Evolutionary conservation across 2,888 invertebrate species (phyloP), one percentile per base, ranked within the genome.

Genomic region (Ophioninae sp.): DNA sequence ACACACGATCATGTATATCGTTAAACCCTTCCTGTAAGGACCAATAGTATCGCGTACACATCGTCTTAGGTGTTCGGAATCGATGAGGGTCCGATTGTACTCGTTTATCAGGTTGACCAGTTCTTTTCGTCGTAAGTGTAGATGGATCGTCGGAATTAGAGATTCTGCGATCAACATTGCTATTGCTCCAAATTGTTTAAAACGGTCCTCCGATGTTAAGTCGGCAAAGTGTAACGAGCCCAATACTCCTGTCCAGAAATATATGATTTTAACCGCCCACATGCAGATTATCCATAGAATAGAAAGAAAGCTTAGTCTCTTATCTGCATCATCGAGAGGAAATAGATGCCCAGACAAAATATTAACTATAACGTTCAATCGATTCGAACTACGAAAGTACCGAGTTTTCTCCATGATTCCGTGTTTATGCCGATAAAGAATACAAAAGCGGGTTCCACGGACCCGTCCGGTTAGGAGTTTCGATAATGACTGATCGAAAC

Each of bases 301-400:
- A 6, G 59, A 41, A 0, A 20, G 6, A 0, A 67, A 23, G 0
- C 87, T 23, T 6, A 79, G 21, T n/a, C 7, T 65, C 3, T 23
- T 81, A 37, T 76, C 41, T 0, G 59, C 44, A 0, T 41, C 10
- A 0, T 68, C 82, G 5, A 87, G 6, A 0, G 90, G 90, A 6
- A 88, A 68, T 39, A 84, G 67, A 39, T 89, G 89, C 0, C 88
- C 89, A 7, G 89, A 86, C 0, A 88, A 1, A 1, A 21, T 6
- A 62, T 89, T 89, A 0, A 86, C 6, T 2, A 85, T 23, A 1
- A 68, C 70, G 57, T 89, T 89, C 0, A 88, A 78, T 21, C 70
- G 74, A 82, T 85, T 89, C 6, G 85, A 30, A 7, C 21, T 87
- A 67, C 57, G 65, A 57, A 89, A 89, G 75, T 89, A 76, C 10